Conservation (phyloP, 2,888 invertebrate genomes). For the Orchesellides sinensis region DNA sequence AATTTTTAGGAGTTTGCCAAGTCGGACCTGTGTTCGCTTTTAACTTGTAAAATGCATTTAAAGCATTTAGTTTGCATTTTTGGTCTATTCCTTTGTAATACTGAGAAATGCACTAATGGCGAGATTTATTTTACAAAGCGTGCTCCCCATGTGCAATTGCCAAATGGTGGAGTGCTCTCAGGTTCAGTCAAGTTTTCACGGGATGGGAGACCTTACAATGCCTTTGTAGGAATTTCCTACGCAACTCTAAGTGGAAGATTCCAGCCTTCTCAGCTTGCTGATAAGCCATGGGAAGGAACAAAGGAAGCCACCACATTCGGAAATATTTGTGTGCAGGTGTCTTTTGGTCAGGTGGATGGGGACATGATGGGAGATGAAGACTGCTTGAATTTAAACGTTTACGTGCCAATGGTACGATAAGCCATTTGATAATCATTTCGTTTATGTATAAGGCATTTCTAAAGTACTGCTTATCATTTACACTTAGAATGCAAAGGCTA, state of each 20-base stretch:
- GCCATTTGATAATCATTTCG: too few species aligned
- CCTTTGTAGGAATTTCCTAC: slow-evolving; percentile 23
- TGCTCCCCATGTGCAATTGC: slow-evolving; percentile 11
- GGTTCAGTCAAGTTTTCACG: slow-evolving; percentile 28
- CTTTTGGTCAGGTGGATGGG: neutral
- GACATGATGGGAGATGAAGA: neutral
- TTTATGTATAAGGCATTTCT: too few species aligned
- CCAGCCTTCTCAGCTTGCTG: neutral
- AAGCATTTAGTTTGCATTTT: too few species aligned
- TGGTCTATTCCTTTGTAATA: too few species aligned
- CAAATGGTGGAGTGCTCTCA: neutral
- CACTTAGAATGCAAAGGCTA: slow-evolving; percentile 7
- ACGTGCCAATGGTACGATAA: slow-evolving; percentile 1
- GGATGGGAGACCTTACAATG: slow-evolving; percentile 25
- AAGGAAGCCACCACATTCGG: slow-evolving; percentile 8
- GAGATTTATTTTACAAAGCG: too few species aligned
- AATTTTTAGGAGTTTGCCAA: too few species aligned
- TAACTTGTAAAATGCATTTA: too few species aligned
- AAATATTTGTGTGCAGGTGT: slow-evolving; percentile 19
- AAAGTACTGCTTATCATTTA: too few species aligned
- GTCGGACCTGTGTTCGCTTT: too few species aligned
- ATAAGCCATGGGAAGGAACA: slow-evolving; percentile 38
- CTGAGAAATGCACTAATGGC: too few species aligned
- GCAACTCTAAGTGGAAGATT: slow-evolving; percentile 24
- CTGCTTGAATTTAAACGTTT: slow-evolving; percentile 26